phyloP scores from a whole-genome alignment of 2,113 vertebrate species.

The Sebastes fasciatus region DNA sequence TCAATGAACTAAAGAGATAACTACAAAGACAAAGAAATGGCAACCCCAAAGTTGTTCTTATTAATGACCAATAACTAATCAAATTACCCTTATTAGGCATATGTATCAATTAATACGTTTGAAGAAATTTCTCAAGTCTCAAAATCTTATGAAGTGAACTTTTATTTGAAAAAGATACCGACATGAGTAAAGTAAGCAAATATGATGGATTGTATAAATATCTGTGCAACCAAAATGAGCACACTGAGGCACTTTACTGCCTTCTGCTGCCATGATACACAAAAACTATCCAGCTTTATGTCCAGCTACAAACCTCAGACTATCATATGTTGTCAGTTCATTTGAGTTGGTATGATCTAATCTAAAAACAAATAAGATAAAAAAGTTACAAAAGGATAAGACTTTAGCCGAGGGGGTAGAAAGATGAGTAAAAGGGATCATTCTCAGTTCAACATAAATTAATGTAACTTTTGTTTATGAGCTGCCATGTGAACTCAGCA shows the following conservation, averaged over 20 bases:
- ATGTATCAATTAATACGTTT: not conserved
- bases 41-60: too few relatives aligned
- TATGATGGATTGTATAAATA: slow-evolving; percentile 79
- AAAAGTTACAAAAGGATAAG: slow-evolving; percentile 31
- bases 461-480: slow-evolving; percentile 20
- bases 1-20: too few relatives aligned
- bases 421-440: slow-evolving; percentile 13
- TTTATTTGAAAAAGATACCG: slow-evolving; percentile 83
- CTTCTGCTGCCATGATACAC: slow-evolving; percentile 68
- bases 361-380: slow-evolving; percentile 28
- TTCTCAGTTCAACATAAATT: slow-evolving; percentile 28
- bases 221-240: slow-evolving; percentile 75
- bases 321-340: slow-evolving; percentile 13
- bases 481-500: slow-evolving; percentile 42
- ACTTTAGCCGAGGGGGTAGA: not conserved
- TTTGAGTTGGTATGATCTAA: slow-evolving; percentile 24
- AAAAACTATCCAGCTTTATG: slow-evolving; percentile 46
- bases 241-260: slow-evolving; percentile 80
- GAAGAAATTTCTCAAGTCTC: not conserved
- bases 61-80: not conserved
- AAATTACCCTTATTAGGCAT: not conserved
- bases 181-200: slow-evolving; percentile 80
- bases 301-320: slow-evolving; percentile 49
- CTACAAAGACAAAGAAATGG: too few relatives aligned
- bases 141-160: slow-evolving; percentile 51